Evolutionary conservation across 2,113 vertebrate genomes (phyloP), one percentile per base, ranked within the genome.

Genomic region (Vulpes vulpes): DNA sequence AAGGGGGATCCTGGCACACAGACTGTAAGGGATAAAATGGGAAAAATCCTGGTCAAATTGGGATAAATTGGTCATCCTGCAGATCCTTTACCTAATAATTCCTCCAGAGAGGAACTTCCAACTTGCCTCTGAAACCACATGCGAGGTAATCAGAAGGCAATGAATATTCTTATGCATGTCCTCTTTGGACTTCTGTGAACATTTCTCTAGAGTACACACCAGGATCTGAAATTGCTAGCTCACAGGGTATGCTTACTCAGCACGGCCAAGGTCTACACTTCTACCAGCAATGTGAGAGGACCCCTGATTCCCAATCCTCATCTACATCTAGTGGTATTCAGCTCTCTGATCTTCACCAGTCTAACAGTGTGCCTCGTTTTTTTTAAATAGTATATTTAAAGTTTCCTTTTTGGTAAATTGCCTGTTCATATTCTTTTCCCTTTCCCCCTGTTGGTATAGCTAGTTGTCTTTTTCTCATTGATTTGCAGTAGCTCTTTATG

Each of bases 161-260:
- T 32, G 71, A 73, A 5, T 19, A 8, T 43, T 38, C n/a, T 60
- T n/a, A 43, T 2, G 11, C 15, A 3, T 5, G 3, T 43, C 8
- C 23, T n/a, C 30, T 71, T 71, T 30, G 32, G 8, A 67, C 51
- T 25, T 59, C 5, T 5, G 11, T 23, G 51, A 55, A 17, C 35
- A 19, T 71, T 53, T 73, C 60, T 59, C 67, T 35, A 35, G 49
- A 32, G 19, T 74, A n/a, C 19, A 49, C n/a, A 4, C 20, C 25
- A 27, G 49, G 38, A 22, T 32, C 69, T n/a, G 35, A 55, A 38
- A 30, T 17, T 23, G 22, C 27, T 62, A 73, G 35, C 84, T 60
- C 7, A 0, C 1, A 4, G 55, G 3, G 6, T 12, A 2, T 22
- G 3, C 0, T 22, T 20, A 16, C 12, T 53, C 35, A 16, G 53